Base-by-base conservation (phyloP, 2,797 vertebrate species). In the Coregonus sp. region DNA sequence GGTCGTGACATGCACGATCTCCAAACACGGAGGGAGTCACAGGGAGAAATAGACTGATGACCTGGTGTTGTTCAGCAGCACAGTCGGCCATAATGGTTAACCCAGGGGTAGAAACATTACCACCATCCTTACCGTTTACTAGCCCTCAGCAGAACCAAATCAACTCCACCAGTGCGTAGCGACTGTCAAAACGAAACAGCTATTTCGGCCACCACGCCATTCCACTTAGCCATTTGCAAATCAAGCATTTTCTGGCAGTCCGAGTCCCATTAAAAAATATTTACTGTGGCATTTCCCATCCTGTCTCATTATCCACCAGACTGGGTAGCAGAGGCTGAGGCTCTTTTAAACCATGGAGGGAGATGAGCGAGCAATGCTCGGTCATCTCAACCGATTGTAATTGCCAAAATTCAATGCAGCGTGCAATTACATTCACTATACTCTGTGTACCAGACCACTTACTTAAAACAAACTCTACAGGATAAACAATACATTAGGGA, bases 401-500 rank as follows among this genome's bases (percentile, higher is more conserved):
- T 77, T 73, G n/a, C 33, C 11, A 29, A 56, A 67, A 72, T 59
- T 83, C 51, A 83, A 88, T 85, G 75, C 59, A 4, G 74, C 16
- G 0, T 54, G 76, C 83, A 89, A 82, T 92, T 90, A 87, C 81
- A 61, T 81, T 56, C 31, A 75, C 81, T 82, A 74, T 78, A 52
- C 71, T 70, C 74, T 2, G 20, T 74, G 80, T 73, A 51, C 33
- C 40, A 37, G 66, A 63, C 56, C 75, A n/a, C 79, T 80, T 77
- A 80, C 72, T 89, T 56, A 76, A 76, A 87, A 76, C 69, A 52
- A 50, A 76, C 71, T 33, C 29, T 51, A 37, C 40, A 70, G 67
- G 33, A 63, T 74, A 74, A 72, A 79, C 72, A 73, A 75, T 63
- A 20, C 69, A 75, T 80, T 79, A 73, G 75, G 61, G 11, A 18